Evolutionary conservation across 1,140 invertebrate species (phyloP), one percentile per base, ranked within the genome.

Genomic region (Pseudomyrmex cubaensis): DNA sequence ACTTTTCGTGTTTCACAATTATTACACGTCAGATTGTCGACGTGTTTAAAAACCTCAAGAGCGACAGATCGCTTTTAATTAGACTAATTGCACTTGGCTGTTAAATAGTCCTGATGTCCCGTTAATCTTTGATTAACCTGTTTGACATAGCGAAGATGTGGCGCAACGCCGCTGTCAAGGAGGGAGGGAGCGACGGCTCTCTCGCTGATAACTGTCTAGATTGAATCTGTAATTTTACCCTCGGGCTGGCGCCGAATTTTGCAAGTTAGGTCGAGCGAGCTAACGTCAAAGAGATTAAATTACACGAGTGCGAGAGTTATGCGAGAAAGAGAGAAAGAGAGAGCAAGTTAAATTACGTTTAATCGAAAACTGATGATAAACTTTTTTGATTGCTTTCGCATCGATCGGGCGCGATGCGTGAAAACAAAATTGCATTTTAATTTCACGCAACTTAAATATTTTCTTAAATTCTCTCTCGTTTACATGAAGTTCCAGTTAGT

Each of bases 251-350:
- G 44, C 17, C 75, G 35, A 78, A 78, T 78, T 78, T 78, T 78
- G 54, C 64, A 57, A 78, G 75, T 78, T 78, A 69, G 46, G 63
- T 69, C 52, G 15, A 46, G 48, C 54, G 54, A 48, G 63, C 35
- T 35, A 78, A 78, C 63, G 57, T 78, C 75, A 78, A 69, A 78
- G 75, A 78, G 66, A 78, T 78, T 78, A 69, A 69, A 66, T 78
- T 78, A 78, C 75, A 2, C 44, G 75, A 78, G 44, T 77, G 52
- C 63, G 20, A 78, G 35, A 13, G 35, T 22, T 54, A 48, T 25
- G 20, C 3, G 15, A 9, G 63, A 35, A 7, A 35, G 35, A 35
- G 35, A 35, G 35, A 35, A 0, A 35, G 35, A 35, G 35, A 25
- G 63, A 59, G 20, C 44, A 69, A 78, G 63, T 78, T 78, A 78